phyloP scores from a whole-genome alignment of 2,113 vertebrate species.

The Daboia siamensis region DNA sequence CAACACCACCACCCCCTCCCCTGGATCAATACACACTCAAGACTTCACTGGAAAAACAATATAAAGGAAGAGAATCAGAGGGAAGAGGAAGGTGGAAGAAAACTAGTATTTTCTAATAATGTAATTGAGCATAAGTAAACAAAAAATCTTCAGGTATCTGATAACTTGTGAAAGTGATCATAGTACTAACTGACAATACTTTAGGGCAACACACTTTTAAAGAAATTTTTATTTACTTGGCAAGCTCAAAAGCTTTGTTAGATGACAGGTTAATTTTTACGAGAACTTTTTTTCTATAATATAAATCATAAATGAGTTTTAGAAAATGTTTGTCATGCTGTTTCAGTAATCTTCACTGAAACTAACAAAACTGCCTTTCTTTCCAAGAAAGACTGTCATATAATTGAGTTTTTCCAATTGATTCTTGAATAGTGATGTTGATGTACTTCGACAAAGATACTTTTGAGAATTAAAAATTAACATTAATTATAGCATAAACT shows the following conservation, averaged over 20 bases:
- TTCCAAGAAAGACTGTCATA: background rate
- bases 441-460: background rate
- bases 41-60: background rate
- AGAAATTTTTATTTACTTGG: background rate
- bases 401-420: background rate
- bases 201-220: background rate
- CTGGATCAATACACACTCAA: background rate
- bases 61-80: background rate
- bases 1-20: background rate
- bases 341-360: background rate
- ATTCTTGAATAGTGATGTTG: background rate
- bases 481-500: background rate
- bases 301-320: background rate
- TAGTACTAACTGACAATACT: background rate
- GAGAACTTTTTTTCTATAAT: background rate
- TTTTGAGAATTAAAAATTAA: background rate
- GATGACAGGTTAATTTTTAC: background rate
- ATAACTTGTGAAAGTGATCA: background rate
- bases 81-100: background rate
- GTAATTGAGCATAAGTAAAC: background rate
- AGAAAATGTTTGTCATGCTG: background rate
- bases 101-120: background rate
- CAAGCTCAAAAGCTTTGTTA: background rate
- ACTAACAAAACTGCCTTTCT: background rate
- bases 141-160: background rate